Evolutionary conservation across 1,140 invertebrate species (phyloP).

Genomic region (Caenorhabditis inopinata): DNA sequence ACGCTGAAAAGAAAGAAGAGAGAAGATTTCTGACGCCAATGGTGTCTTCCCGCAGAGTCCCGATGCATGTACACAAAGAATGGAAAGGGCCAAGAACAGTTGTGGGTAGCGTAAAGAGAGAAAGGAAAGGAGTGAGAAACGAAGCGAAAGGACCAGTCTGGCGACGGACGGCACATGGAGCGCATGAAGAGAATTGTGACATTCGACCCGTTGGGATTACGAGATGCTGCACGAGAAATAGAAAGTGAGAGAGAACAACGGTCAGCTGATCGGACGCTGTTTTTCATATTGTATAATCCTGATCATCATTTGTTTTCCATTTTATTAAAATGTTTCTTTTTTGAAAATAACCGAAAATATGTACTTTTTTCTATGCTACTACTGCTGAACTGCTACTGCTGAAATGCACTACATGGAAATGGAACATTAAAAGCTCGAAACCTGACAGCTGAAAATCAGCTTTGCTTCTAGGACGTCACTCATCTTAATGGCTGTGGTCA

Average conservation of each 20-base stretch:
- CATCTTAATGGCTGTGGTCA: too few relatives aligned
- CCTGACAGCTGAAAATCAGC: too few relatives aligned
- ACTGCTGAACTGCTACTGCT: too few relatives aligned
- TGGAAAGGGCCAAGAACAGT: background rate
- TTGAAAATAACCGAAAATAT: too few relatives aligned
- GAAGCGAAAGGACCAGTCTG: background rate
- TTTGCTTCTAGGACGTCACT: too few relatives aligned
- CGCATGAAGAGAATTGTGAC: background rate
- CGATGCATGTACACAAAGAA: background rate
- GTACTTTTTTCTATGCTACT: too few relatives aligned
- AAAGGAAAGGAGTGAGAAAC: background rate
- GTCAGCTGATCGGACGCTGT: background rate
- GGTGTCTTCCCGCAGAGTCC: background rate
- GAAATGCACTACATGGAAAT: too few relatives aligned
- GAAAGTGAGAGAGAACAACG: background rate
- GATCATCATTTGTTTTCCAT: background rate
- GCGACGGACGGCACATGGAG: background rate
- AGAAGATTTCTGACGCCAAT: conserved; percentile 24
- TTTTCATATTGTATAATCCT: too few relatives aligned
- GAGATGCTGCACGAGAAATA: background rate
- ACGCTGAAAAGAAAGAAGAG: background rate
- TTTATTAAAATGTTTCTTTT: background rate
- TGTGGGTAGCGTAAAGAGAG: background rate
- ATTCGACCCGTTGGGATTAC: conserved; percentile 22
- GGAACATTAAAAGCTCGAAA: too few relatives aligned